Base-by-base conservation (phyloP, 2,113 vertebrate genomes). In the Chamaetylas fuelleborni region DNA sequence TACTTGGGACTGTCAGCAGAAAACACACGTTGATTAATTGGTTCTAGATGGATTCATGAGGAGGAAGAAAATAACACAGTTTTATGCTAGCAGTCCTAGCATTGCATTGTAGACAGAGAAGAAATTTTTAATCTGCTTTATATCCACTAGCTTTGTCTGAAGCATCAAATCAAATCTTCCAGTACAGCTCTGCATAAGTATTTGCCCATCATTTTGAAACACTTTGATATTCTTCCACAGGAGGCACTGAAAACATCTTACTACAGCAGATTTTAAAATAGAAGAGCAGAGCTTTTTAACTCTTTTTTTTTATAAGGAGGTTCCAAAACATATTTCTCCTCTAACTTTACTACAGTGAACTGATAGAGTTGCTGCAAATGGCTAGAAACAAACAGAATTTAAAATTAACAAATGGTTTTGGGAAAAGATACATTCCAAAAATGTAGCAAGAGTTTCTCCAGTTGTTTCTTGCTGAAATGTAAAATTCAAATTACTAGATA, bases 391-490 rank as follows among this genome's bases (percentile, higher is more conserved):
- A 85, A 71, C 0, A 57, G 15, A 54, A 81, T 45, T 91, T 47
- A 33, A 78, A 80, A 72, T 76, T 61, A 93, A 82, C 43, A 62
- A 69, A 24, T 26, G 5, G 11, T 22, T 76, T 81, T 61, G 33
- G n/a, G 48, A 92, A 90, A 73, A 86, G 47, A 67, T 1, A 2
- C 25, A 22, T 76, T 88, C 38, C 61, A 92, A 56, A 28, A 86
- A 91, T 3, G 6, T 9, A 48, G 14, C 15, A 79, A 66, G 31
- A 77, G 43, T 36, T 86, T 64, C 79, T 71, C 54, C 85, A 95
- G 77, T 34, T 76, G 47, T 58, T 89, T 86, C 70, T 67, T 86
- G 78, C 28, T 90, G 76, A 81, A 96, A 90, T 53, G 22, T 34
- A 88, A 57, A 51, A 56, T 61, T 48, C 56, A 82, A 53, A 66